Conservation (phyloP, 2,797 vertebrate species). For the Aldrovandia affinis region DNA sequence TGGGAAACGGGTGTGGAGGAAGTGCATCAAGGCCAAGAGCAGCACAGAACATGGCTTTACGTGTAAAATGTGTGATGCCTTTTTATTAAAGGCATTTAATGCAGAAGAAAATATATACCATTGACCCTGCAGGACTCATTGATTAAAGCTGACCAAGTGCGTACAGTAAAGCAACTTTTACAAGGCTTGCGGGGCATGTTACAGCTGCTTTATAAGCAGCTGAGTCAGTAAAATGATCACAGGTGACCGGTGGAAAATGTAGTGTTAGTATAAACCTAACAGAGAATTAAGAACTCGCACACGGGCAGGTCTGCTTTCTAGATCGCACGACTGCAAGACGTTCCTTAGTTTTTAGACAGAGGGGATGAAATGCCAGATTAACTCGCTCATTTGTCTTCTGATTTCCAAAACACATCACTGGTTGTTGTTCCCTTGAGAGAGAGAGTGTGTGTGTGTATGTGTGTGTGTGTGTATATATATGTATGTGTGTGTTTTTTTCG, state of each 20-base stretch:
- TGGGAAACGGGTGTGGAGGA: slow-evolving; percentile 13
- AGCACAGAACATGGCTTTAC: slow-evolving; percentile 11
- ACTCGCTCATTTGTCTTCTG: neutral
- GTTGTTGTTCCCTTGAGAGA: neutral
- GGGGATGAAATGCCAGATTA: neutral
- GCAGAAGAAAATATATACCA: slow-evolving; percentile 9
- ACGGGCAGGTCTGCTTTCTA: neutral
- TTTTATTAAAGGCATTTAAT: slow-evolving; percentile 23
- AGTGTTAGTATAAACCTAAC: neutral
- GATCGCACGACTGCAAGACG: neutral
- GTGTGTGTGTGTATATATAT: slow-evolving; percentile 31
- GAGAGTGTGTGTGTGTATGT: slow-evolving; percentile 18
- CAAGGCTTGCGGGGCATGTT: neutral
- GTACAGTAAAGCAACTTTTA: neutral
- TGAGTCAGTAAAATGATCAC: neutral
- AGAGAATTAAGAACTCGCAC: neutral
- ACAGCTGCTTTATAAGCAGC: neutral
- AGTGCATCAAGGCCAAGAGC: neutral
- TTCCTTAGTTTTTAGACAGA: neutral
- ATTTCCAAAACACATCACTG: neutral
- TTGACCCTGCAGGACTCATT: slow-evolving; percentile 13
- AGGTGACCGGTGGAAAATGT: neutral
- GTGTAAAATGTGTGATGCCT: slow-evolving; percentile 23
- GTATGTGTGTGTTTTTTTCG: slow-evolving; percentile 47
- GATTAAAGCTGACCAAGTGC: neutral